phyloP scores from a whole-genome alignment of 2,797 vertebrate species.

The Anas bahamensis region DNA sequence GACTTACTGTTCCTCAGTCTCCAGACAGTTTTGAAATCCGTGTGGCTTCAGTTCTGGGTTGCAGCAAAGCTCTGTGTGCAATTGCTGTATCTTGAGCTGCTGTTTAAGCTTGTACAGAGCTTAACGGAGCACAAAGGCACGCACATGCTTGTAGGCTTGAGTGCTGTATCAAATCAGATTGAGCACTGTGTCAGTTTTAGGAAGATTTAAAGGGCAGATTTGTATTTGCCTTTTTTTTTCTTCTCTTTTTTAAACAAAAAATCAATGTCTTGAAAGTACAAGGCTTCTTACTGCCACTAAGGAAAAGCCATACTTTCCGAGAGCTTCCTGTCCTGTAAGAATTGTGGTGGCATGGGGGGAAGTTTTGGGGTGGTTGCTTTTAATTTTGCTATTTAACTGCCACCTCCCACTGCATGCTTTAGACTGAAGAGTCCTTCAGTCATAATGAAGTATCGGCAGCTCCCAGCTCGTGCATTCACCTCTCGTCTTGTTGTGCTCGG shows the following conservation, averaged over 20 bases:
- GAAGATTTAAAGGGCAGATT: neutral
- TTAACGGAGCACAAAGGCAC: neutral
- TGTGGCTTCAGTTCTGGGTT: neutral
- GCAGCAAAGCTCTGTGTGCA: neutral
- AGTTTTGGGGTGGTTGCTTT: neutral
- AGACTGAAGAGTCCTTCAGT: neutral
- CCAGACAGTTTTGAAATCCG: neutral
- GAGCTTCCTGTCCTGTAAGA: neutral
- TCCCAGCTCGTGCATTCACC: neutral
- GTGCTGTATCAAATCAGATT: neutral
- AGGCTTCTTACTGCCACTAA: neutral
- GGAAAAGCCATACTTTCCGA: neutral
- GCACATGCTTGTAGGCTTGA: neutral
- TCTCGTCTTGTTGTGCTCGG: neutral
- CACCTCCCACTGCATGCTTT: neutral
- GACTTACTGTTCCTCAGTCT: neutral
- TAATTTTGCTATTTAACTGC: neutral
- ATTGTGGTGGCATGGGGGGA: neutral
- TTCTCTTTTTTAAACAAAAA: neutral
- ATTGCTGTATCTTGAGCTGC: neutral
- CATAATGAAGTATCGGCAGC: neutral
- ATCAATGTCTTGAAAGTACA: neutral
- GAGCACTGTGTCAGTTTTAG: neutral
- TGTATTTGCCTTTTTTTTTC: neutral
- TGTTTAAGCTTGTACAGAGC: neutral